A percentile compares a stretch with the other conserved stretches of the same genome.
Evolutionary conservation across 2,888 invertebrate genomes (phyloP).

Genomic region (Venusia cambrica): DNA sequence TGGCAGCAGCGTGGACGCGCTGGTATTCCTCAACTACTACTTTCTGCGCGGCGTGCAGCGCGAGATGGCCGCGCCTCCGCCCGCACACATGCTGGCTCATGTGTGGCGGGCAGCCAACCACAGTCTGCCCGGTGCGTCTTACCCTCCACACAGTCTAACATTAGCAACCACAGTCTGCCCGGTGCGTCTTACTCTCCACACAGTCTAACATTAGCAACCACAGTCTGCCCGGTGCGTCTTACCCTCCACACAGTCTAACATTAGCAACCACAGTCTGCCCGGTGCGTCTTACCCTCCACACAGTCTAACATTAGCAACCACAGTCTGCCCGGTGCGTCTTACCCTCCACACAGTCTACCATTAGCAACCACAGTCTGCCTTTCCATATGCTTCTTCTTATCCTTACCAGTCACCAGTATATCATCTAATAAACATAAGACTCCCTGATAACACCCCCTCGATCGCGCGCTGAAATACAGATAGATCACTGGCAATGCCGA

Average conservation of each 20-base stretch:
- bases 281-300: conserved; percentile 15
- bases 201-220: conserved; percentile 14
- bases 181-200: conserved; percentile 15
- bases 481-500: no score
- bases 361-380: conserved; percentile 18
- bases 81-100: conserved; percentile 18
- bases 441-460: no score
- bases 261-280: conserved; percentile 17
- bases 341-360: not conserved
- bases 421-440: no score
- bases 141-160: not conserved
- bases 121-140: conserved; percentile 8
- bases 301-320: conserved; percentile 14
- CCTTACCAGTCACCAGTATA: no score
- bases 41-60: conserved; percentile 16
- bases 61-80: conserved; percentile 16
- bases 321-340: conserved; percentile 8
- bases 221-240: conserved; percentile 8
- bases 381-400: no score
- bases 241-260: not conserved
- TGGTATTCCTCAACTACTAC: conserved; percentile 19
- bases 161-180: conserved; percentile 17
- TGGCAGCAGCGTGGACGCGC: not conserved
- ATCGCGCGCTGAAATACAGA: no score
- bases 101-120: conserved; percentile 19